Evolutionary conservation across 2,888 invertebrate species (phyloP), one percentile per base, ranked within the genome.

Genomic region (Ligdia adustata): DNA sequence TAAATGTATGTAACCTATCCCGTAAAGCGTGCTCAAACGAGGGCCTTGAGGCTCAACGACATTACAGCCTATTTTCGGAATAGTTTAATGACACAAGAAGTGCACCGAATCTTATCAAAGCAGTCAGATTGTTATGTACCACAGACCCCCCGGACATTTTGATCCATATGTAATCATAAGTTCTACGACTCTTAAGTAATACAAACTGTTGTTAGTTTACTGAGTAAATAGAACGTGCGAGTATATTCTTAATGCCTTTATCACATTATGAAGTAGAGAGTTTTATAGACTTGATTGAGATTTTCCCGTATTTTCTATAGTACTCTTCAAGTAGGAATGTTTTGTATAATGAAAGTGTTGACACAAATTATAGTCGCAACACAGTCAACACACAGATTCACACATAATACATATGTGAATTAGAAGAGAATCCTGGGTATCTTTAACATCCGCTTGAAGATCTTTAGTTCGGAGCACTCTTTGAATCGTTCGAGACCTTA

Each of bases 111-210:
- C 11, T 27, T 39, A 44, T 44, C 27, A 11, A n/a, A 7, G 15
- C 9, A 14, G 26, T 2, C 12, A 37, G 39, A 35, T 32, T 26
- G 34, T 9, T 22, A 27, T 47, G 34, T 52, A 35, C 34, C 11
- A 2, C 13, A 51, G 55, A 55, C 60, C 60, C 60, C 60, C 57
- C 47, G 57, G 51, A 55, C 50, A 48, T 24, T 32, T 39, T 27
- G 45, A 57, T 51, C 51, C 33, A 47, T 53, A n/a, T 26, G 49
- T 33, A 55, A 52, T 39, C 52, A 40, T n/a, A n/a, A n/a, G 2
- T 9, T 6, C 33, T 14, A 16, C n/a, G 2, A 13, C 9, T 3
- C 2, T 27, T 33, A 15, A 31, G 9, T 12, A 22, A 6, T 22
- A n/a, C 26, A 29, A 35, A 32, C 27, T n/a, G 13, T 29, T 24